Base-by-base conservation (phyloP, 1,140 invertebrate genomes). In the Heliconius melpomene region DNA sequence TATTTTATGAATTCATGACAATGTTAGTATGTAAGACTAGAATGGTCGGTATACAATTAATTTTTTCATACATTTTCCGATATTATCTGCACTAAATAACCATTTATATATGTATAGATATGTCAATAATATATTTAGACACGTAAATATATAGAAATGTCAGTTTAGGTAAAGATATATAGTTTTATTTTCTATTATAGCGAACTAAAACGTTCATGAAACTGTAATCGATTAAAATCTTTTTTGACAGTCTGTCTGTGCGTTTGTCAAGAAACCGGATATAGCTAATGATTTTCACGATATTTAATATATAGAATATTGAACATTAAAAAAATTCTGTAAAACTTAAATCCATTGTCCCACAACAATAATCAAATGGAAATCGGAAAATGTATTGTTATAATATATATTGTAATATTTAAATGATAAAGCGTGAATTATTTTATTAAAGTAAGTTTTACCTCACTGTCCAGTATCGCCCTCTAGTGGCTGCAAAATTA, bases 401-500 rank as follows among this genome's bases (percentile, higher is more conserved):
- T 75, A 13, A 18, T 75, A 66, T 38, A n/a, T n/a, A 66, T 66
- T 20, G 40, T 60, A 46, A 77, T 46, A 23, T 9, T 20, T 20
- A 71, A 73, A 71, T 60, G 66, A 32, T 73, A 60, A 80, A 73
- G 74, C 79, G 46, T 77, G 79, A 46, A 20, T 66, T 72, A 40
- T 40, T 72, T 74, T 60, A 74, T 29, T 57, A 36, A 77, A 80
- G n/a, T 66, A 77, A 8, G 70, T 23, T 54, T 83, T 83, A 81
- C 82, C 82, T 83, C 82, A 83, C 82, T 83, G 75, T 79, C 82
- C 82, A 83, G 79, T 74, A 77, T 75, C 72, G 80, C 75, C 80
- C 72, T 79, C 75, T 81, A 83, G 79, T 79, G 78, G 78, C 82
- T 83, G 82, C 9, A 83, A 83, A 81, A 83, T 13, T 74, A 83